Percentiles rank a stretch among this genome's conserved stretches.
phyloP scores from a whole-genome alignment of 1,140 invertebrate species.

The Drosophila persimilis region DNA sequence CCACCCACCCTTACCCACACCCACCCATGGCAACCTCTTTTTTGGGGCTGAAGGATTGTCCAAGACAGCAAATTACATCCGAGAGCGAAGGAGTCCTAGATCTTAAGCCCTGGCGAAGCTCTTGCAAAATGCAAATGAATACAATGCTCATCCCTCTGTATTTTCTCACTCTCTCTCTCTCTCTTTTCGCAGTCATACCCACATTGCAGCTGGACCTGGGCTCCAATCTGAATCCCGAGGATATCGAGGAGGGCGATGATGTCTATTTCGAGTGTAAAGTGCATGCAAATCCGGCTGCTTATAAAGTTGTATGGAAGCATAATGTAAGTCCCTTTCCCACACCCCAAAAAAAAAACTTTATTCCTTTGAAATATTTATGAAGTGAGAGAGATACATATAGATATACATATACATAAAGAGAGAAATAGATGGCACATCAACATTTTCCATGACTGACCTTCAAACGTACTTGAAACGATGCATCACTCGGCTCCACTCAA shows the following conservation, averaged over 20 bases:
- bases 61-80: constrained; percentile 62
- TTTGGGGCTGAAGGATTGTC: constrained; percentile 27
- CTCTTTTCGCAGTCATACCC: constrained; percentile 88
- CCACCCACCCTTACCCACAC: constrained; percentile 7
- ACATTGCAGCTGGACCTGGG: constrained; percentile 89
- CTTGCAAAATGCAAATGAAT: constrained; percentile 37
- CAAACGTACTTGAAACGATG: constrained; percentile 49
- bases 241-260: constrained; percentile 95
- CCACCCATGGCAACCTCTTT: constrained; percentile 3
- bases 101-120: constrained; percentile 32
- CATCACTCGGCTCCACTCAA: constrained; percentile 5
- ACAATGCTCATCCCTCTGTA: constrained; percentile 29
- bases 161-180: constrained; percentile 6
- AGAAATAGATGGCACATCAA: constrained; percentile 8
- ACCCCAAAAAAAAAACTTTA: constrained; percentile 29
- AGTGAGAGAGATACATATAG: neutral
- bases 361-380: constrained; percentile 53
- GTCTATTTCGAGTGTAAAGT: constrained; percentile 96
- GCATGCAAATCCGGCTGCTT: constrained; percentile 91
- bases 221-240: constrained; percentile 92
- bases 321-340: constrained; percentile 88
- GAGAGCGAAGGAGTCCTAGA: constrained; percentile 25
- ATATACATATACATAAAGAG: neutral
- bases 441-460: constrained; percentile 47
- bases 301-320: constrained; percentile 95